A percentile compares a stretch with the other conserved stretches of the same genome.
Conservation (phyloP, 2,113 vertebrate species). For the Oxygymnocypris stewartii region DNA sequence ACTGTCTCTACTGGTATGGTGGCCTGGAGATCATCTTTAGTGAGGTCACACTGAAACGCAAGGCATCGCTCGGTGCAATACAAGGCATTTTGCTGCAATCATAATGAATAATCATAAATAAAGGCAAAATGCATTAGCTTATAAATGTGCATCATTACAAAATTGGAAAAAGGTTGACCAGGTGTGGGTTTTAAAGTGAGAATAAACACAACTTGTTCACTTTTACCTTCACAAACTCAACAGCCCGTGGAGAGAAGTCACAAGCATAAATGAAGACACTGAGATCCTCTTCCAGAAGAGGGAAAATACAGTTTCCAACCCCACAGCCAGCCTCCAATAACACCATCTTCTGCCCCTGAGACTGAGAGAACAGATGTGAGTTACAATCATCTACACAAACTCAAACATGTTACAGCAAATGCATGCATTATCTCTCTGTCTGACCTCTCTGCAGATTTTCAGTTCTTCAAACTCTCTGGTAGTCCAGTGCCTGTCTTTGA, state of each 20-base stretch:
- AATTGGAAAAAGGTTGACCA: background rate
- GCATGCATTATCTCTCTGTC: background rate
- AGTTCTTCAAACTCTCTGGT: constrained; percentile 94
- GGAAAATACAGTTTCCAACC: constrained; percentile 96
- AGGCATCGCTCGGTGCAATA: constrained; percentile 82
- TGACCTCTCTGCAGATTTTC: constrained; percentile 82
- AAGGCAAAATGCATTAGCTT: background rate
- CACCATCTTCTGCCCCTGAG: constrained; percentile 80
- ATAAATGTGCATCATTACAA: background rate
- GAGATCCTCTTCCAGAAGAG: constrained; percentile 87
- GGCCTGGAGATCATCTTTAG: constrained; percentile 83
- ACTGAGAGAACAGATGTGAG: constrained; percentile 1
- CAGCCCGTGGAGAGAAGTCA: constrained; percentile 94
- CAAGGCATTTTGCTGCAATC: constrained; percentile 82
- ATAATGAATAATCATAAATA: constrained; percentile 11
- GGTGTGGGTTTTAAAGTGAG: background rate
- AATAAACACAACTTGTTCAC: background rate
- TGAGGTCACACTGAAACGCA: constrained; percentile 94
- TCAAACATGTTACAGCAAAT: background rate
- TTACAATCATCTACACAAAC: background rate
- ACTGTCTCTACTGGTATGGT: constrained; percentile 80
- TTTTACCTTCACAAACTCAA: constrained; percentile 91
- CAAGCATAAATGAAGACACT: constrained; percentile 93
- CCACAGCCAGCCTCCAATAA: constrained; percentile 96
- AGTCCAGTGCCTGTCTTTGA: constrained; percentile 97